A percentile compares a stretch with the other conserved stretches of the same genome.
Conservation (phyloP, 2,113 vertebrate genomes). For the Pterocles burchelli region DNA sequence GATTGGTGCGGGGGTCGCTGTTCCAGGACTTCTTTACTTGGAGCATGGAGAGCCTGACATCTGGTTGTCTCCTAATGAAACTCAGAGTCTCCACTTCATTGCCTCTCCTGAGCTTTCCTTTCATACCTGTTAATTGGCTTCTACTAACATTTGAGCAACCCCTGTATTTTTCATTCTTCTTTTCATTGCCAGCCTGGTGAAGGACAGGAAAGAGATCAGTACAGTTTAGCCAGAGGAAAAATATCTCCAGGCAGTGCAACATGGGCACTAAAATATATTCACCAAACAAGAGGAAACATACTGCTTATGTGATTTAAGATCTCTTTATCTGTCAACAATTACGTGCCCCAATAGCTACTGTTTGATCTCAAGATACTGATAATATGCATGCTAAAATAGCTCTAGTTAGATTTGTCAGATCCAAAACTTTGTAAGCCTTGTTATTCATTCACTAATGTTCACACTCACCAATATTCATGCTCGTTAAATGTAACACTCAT, state of each 20-base stretch:
- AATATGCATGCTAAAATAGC: neutral
- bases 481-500: conserved; percentile 31
- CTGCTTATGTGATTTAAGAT: neutral
- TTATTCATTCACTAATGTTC: conserved; percentile 16
- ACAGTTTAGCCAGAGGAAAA: neutral
- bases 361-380: neutral
- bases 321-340: neutral
- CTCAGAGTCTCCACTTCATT: neutral
- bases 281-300: neutral
- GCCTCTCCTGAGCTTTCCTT: neutral
- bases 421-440: neutral
- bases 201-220: neutral
- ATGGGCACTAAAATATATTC: neutral
- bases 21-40: neutral
- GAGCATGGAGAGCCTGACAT: neutral
- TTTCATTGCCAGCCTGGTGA: neutral
- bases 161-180: neutral
- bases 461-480: neutral
- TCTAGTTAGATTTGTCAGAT: neutral
- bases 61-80: neutral
- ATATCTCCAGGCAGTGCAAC: neutral
- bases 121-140: neutral
- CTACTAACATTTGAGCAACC: neutral
- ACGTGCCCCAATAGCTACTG: neutral
- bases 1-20: neutral